A percentile compares a stretch with the other conserved stretches of the same genome.
These are phyloP conservation scores for Hippopotamyrus pictus DNA, from an alignment of 2,797 vertebrate genomes.

Conservation along the genomic window DNA sequence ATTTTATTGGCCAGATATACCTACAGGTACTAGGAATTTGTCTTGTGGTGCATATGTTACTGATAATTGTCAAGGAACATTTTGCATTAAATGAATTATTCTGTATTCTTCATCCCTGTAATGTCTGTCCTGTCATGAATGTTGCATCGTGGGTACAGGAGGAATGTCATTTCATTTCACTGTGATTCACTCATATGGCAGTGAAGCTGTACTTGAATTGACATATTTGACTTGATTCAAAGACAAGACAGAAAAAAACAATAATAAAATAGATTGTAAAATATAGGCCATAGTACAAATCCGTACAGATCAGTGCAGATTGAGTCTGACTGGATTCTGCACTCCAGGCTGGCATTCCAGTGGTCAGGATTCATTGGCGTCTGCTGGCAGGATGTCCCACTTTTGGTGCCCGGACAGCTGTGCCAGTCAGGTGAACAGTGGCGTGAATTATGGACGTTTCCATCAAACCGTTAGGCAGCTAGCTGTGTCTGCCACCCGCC, in stretches of 20 bases:
- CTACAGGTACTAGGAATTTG: neutral
- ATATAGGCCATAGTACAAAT: neutral
- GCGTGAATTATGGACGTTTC: constrained; percentile 47
- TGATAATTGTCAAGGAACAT: neutral
- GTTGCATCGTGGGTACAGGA: neutral
- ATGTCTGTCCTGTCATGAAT: neutral
- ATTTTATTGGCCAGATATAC: neutral
- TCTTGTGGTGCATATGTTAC: neutral
- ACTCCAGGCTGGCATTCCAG: constrained; percentile 19
- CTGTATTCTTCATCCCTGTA: neutral
- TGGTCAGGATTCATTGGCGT: constrained; percentile 35
- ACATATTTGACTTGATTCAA: neutral
- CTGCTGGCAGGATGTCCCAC: constrained; percentile 28
- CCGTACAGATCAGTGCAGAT: neutral
- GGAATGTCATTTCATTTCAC: neutral
- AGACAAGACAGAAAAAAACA: neutral
- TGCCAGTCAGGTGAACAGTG: constrained; percentile 38
- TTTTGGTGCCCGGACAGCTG: constrained; percentile 37
- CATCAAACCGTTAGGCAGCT: constrained; percentile 20
- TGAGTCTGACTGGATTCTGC: constrained; percentile 12
- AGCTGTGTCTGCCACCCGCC: constrained; percentile 25
- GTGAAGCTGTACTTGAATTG: neutral
- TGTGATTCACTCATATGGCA: neutral
- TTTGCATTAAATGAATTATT: neutral
- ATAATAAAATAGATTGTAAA: neutral